Evolutionary conservation across 2,797 vertebrate species (phyloP).

Genomic region (Lepilemur septentrionalis): DNA sequence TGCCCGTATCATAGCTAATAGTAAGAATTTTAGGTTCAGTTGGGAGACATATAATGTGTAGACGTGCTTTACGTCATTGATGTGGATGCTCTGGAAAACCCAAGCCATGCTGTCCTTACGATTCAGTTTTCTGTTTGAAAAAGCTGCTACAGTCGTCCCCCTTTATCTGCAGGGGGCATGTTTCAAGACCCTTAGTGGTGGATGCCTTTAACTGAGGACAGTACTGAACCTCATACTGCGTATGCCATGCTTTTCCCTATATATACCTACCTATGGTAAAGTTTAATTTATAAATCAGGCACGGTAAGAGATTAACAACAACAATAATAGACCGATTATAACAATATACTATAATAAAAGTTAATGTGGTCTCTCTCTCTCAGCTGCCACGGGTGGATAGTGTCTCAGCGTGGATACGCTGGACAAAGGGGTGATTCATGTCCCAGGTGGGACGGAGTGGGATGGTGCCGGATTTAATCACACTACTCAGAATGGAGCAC

Average conservation of each 20-base stretch:
- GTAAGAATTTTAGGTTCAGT: background rate
- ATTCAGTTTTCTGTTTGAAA: background rate
- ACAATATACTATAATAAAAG: background rate
- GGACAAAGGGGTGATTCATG: too few relatives aligned
- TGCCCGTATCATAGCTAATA: background rate
- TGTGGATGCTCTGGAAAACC: background rate
- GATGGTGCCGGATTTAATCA: background rate
- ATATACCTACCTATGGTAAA: background rate
- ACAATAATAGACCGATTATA: background rate
- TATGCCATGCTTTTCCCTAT: background rate
- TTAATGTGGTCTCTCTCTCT: background rate
- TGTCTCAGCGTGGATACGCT: background rate
- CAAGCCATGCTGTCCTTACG: background rate
- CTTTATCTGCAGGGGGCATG: background rate
- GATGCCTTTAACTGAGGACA: background rate
- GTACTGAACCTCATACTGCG: too few relatives aligned
- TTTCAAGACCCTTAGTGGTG: background rate
- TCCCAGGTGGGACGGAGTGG: background rate
- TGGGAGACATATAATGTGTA: background rate
- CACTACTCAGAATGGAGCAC: background rate
- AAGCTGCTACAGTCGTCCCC: background rate
- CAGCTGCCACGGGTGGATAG: background rate
- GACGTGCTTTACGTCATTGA: background rate
- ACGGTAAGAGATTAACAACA: background rate
- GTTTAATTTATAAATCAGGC: background rate